A percentile compares a stretch with the other conserved stretches of the same genome.
phyloP scores from a whole-genome alignment of 1,140 invertebrate species.

The Neomicropteryx cornuta region DNA sequence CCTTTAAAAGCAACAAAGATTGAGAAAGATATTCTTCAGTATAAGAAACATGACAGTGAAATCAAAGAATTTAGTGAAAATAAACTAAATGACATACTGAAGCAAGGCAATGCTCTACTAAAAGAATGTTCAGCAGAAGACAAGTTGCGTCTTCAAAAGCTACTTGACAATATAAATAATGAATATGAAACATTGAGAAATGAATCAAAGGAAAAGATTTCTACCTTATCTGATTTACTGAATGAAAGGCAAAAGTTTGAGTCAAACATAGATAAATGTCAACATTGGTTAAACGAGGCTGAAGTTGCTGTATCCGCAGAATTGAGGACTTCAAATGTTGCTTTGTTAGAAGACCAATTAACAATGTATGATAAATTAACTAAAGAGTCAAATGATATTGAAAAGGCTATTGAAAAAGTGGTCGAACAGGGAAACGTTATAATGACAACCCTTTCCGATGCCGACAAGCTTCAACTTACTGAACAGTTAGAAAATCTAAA shows the following conservation, averaged over 20 bases:
- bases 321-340: slow-evolving; percentile 61
- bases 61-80: slow-evolving; percentile 69
- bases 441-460: slow-evolving; percentile 68
- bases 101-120: slow-evolving; percentile 61
- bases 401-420: slow-evolving; percentile 59
- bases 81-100: slow-evolving; percentile 61
- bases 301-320: slow-evolving; percentile 75
- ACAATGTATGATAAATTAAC: slow-evolving; percentile 72
- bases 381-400: slow-evolving; percentile 59
- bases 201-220: slow-evolving; percentile 61
- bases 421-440: slow-evolving; percentile 70
- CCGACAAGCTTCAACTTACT: slow-evolving; percentile 68
- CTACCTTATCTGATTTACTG: slow-evolving; percentile 58
- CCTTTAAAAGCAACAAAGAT: slow-evolving; percentile 61
- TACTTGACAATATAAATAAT: slow-evolving; percentile 55
- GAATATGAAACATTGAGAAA: slow-evolving; percentile 59
- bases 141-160: slow-evolving; percentile 47
- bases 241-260: slow-evolving; percentile 71
- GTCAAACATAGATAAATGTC: slow-evolving; percentile 63
- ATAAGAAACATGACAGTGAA: slow-evolving; percentile 61
- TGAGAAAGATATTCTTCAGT: slow-evolving; percentile 65
- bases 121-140: slow-evolving; percentile 73
- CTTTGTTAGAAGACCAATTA: slow-evolving; percentile 74
- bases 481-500: slow-evolving; percentile 67
- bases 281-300: slow-evolving; percentile 78